phyloP scores from a whole-genome alignment of 2,888 invertebrate species.

The Oithona nana region DNA sequence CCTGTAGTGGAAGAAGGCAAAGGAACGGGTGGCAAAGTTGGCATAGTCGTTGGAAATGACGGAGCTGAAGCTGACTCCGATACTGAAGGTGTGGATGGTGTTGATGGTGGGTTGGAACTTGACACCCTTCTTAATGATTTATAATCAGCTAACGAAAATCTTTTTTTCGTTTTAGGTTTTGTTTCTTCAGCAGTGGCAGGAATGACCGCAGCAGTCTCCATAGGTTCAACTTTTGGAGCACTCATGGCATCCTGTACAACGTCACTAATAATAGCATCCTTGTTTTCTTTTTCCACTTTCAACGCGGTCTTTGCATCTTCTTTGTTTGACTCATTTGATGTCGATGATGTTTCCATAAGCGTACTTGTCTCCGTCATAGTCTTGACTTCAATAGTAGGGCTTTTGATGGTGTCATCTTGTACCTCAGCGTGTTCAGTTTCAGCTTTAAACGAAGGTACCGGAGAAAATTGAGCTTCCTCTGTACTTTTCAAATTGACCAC shows the following conservation, averaged over 20 bases:
- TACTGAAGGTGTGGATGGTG: background rate
- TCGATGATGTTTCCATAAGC: background rate
- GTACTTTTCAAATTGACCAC: background rate
- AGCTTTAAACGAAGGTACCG: too few species aligned
- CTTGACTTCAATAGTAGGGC: background rate
- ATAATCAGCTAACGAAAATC: slow-evolving; percentile 16
- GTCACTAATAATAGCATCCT: background rate
- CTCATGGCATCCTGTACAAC: background rate
- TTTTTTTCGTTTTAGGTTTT: slow-evolving; percentile 6
- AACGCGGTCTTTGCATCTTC: background rate
- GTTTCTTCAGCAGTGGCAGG: background rate
- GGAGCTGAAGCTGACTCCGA: background rate
- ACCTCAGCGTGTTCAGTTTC: background rate
- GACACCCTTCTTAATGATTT: background rate
- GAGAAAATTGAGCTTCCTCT: background rate
- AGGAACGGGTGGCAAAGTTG: too few species aligned
- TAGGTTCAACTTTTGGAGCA: background rate
- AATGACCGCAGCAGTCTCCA: background rate
- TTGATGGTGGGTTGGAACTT: background rate
- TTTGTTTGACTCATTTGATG: background rate
- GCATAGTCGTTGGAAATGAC: background rate
- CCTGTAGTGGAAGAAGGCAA: background rate
- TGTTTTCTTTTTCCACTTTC: background rate
- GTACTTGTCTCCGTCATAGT: too few species aligned
- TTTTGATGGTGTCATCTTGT: background rate